phyloP scores from a whole-genome alignment of 2,888 invertebrate species.

The Sarcophaga carnaria region DNA sequence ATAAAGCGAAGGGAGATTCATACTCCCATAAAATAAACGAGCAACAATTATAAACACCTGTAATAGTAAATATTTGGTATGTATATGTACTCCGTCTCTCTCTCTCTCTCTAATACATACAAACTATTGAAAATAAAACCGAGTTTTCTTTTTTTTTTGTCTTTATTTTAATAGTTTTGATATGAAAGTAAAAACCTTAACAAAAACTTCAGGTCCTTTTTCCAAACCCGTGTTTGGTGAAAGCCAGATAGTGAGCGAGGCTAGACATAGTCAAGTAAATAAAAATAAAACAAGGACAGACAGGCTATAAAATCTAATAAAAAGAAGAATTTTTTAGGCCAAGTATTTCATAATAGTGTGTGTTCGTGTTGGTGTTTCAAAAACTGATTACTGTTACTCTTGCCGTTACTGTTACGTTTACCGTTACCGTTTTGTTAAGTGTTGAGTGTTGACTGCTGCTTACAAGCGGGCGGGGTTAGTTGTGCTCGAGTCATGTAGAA shows the following conservation, averaged over 20 bases:
- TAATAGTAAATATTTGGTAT: background rate
- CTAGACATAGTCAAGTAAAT: background rate
- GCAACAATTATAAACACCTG: conserved; percentile 51
- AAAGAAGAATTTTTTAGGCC: conserved; percentile 14
- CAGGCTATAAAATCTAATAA: conserved; percentile 50
- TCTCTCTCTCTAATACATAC: background rate
- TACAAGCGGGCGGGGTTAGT: background rate
- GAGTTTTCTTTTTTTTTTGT: background rate
- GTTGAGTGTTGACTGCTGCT: background rate
- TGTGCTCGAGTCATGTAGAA: background rate
- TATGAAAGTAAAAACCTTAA: conserved; percentile 16
- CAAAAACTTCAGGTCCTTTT: conserved; percentile 20
- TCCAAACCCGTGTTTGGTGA: background rate
- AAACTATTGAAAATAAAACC: background rate
- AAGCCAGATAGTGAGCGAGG: background rate
- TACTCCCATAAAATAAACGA: background rate
- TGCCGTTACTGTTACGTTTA: too few species aligned
- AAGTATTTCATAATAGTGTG: conserved; percentile 15
- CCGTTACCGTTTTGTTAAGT: background rate
- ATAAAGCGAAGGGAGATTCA: conserved; percentile 20
- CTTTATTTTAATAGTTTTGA: background rate
- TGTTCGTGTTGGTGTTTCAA: background rate
- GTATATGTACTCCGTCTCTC: background rate
- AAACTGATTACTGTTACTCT: conserved; percentile 1
- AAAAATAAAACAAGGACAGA: background rate